Percentiles rank a stretch among this genome's conserved stretches.
Conservation (phyloP, 1,140 invertebrate genomes). For the Hermetia illucens region DNA sequence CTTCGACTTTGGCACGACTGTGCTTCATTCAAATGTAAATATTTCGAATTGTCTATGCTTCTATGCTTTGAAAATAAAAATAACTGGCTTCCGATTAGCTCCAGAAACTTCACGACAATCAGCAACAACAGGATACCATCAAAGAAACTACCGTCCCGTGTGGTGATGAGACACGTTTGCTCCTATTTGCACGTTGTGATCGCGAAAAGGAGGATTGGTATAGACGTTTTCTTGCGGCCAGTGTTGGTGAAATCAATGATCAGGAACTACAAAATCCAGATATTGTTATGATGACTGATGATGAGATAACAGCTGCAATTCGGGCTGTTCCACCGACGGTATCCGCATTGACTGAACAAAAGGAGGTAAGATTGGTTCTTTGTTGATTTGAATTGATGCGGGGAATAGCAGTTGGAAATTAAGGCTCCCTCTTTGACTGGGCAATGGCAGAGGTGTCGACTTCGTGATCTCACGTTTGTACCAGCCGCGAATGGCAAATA, state of each 20-base stretch:
- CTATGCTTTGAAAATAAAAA: not conserved
- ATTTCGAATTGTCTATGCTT: not conserved
- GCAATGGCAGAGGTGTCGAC: no score
- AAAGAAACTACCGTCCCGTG: slow-evolving; percentile 19
- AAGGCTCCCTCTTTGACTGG: no score
- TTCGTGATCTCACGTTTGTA: no score
- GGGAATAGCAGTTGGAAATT: not conserved
- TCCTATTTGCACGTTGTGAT: slow-evolving; percentile 67
- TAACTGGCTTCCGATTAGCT: slow-evolving; percentile 11
- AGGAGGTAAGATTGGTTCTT: not conserved
- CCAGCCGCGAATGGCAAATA: no score
- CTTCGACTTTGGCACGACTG: slow-evolving; percentile 17
- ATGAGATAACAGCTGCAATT: slow-evolving; percentile 10
- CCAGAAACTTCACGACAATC: slow-evolving; percentile 14
- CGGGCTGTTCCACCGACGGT: no score
- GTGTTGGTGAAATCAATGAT: slow-evolving; percentile 19
- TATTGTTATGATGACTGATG: slow-evolving; percentile 17
- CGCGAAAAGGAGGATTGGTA: slow-evolving; percentile 82
- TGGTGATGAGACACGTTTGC: slow-evolving; percentile 31
- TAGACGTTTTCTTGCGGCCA: slow-evolving; percentile 24
- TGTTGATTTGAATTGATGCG: no score
- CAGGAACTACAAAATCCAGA: slow-evolving; percentile 20
- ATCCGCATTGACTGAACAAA: not conserved
- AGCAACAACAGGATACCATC: slow-evolving; percentile 19
- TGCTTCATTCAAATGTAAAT: slow-evolving; percentile 20